Percentiles rank a stretch among this genome's conserved stretches.
These are phyloP conservation scores for Oreochromis aureus DNA, from an alignment of 2,113 vertebrate genomes.

Conservation along the genomic window DNA sequence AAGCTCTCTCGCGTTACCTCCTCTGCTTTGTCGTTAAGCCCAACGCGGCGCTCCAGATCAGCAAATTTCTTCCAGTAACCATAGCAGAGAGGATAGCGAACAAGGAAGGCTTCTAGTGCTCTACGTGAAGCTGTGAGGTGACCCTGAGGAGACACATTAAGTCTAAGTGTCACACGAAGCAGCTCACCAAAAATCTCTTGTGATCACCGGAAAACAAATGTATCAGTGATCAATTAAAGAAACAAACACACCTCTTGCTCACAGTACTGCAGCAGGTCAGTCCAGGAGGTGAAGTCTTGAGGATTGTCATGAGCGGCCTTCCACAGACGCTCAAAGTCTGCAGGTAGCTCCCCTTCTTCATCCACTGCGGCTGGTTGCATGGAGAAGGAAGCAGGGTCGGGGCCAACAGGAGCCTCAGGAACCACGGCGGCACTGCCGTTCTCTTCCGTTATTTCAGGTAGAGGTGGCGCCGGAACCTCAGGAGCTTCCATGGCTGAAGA, in stretches of 20 bases:
- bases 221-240: fast-evolving
- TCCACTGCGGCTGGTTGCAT: conserved; percentile 30
- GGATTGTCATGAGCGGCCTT: conserved; percentile 68
- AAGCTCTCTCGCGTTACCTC: conserved; percentile 60
- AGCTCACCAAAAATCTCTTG: not conserved
- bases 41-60: conserved; percentile 77
- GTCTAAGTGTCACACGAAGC: not conserved
- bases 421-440: not conserved
- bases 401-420: not conserved
- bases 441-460: conserved; percentile 21
- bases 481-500: conserved; percentile 47
- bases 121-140: conserved; percentile 69
- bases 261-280: conserved; percentile 79
- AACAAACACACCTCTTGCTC: conserved; percentile 76
- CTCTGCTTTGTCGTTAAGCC: conserved; percentile 63
- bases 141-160: conserved; percentile 56
- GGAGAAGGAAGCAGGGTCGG: conserved; percentile 7
- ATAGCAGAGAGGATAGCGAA: conserved; percentile 80
- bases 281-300: conserved; percentile 79
- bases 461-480: conserved; percentile 8
- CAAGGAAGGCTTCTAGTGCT: conserved; percentile 76
- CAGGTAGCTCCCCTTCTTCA: conserved; percentile 64
- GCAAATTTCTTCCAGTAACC: conserved; percentile 88
- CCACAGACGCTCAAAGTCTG: conserved; percentile 77
- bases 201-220: not conserved